phyloP scores from a whole-genome alignment of 2,888 invertebrate species.

The Erannis defoliaria region DNA sequence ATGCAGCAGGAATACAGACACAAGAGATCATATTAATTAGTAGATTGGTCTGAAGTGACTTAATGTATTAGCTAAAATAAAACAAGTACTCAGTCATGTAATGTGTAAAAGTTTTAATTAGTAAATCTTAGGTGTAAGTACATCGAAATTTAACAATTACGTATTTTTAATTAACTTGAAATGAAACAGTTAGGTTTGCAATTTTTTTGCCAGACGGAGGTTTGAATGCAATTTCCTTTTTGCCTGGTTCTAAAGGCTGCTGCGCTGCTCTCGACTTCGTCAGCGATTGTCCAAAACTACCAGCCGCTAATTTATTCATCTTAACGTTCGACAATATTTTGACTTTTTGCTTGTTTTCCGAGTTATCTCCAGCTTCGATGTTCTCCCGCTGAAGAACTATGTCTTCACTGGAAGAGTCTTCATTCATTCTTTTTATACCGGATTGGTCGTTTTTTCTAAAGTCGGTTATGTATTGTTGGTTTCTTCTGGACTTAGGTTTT shows the following conservation, averaged over 20 bases:
- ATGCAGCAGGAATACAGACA: too few relatives aligned
- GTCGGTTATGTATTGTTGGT: not conserved
- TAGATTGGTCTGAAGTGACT: too few relatives aligned
- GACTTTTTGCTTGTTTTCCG: conserved; percentile 5
- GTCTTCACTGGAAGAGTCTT: not conserved
- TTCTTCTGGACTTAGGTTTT: conserved; percentile 8
- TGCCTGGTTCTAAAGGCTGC: not conserved
- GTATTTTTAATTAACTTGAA: conserved; percentile 6
- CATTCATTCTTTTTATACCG: not conserved
- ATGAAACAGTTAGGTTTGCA: conserved; percentile 22
- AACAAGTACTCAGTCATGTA: too few relatives aligned
- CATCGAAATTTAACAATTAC: not conserved
- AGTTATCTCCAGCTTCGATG: not conserved
- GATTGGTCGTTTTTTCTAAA: not conserved
- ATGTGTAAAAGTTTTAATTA: not conserved
- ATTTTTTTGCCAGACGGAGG: conserved; percentile 8
- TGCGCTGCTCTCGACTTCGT: not conserved
- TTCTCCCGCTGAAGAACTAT: not conserved
- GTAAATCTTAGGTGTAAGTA: not conserved
- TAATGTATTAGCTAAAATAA: not conserved
- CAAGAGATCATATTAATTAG: too few relatives aligned
- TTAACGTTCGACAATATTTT: not conserved
- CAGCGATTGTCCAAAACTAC: not conserved
- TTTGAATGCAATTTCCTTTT: conserved; percentile 20
- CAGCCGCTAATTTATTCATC: not conserved